These are phyloP conservation scores for Gnatocerus cornutus DNA, from an alignment of 2,888 invertebrate genomes.

Conservation along the genomic window DNA sequence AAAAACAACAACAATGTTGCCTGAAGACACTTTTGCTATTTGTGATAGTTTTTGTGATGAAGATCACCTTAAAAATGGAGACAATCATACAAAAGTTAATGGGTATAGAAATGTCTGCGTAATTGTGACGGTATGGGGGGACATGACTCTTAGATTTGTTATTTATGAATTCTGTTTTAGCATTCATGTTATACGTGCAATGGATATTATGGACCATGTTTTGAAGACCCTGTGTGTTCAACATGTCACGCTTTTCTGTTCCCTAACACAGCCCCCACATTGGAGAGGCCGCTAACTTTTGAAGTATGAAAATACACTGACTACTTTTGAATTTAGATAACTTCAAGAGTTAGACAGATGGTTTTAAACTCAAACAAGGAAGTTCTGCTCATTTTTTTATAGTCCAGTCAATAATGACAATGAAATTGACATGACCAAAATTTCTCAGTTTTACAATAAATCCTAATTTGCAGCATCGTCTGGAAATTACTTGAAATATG, in stretches of 20 bases:
- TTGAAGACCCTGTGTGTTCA: conserved; percentile 91
- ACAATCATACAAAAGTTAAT: conserved; percentile 26
- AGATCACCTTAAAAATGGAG: conserved; percentile 29
- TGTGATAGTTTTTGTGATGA: conserved; percentile 36
- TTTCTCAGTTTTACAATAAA: too few species aligned
- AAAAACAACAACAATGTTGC: conserved; percentile 26
- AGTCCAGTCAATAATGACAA: too few species aligned
- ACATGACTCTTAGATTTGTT: conserved; percentile 5
- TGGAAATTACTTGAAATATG: too few species aligned
- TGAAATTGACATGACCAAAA: too few species aligned
- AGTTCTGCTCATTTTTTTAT: too few species aligned
- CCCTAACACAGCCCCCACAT: conserved; percentile 76
- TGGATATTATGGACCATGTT: conserved; percentile 94
- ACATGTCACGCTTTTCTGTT: conserved; percentile 96
- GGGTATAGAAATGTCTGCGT: conserved; percentile 23
- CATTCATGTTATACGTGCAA: conserved; percentile 87
- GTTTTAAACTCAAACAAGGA: too few species aligned
- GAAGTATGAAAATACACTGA: conserved; percentile 68
- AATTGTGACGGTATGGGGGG: conserved; percentile 13
- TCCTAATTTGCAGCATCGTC: too few species aligned
- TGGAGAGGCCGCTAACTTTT: conserved; percentile 60
- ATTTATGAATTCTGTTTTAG: conserved; percentile 64
- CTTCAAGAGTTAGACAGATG: too few species aligned
- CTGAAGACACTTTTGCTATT: conserved; percentile 51
- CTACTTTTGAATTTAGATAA: too few species aligned